Base-by-base conservation (phyloP, 1,140 invertebrate genomes). In the Dendroctonus ponderosae region DNA sequence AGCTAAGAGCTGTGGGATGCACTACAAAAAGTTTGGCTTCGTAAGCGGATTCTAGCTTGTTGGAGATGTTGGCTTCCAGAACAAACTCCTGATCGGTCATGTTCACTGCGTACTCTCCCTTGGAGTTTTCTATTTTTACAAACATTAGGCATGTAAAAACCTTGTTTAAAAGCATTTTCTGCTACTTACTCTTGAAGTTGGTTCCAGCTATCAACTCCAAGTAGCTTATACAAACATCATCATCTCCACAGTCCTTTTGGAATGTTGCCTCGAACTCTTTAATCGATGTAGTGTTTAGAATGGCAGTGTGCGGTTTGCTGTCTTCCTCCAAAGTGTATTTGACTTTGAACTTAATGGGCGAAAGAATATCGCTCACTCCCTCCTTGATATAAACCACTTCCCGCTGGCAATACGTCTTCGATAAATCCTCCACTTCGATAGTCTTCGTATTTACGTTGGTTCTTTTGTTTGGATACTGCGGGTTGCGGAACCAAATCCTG, bases 211-310 rank as follows among this genome's bases (percentile, higher is more conserved):
- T 77, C 0, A 96, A 78, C 61, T 84, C 79, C n/a, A 97, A 78
- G 75, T 95, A 85, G 77, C 93, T 96, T 72, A 93, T 86, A 77
- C 96, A 98, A 26, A 92, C 82, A 73, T 95, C 92, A 76, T 97
- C 93, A 0, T 85, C 80, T 6, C 94, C 95, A 77, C 95, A 98
- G 75, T 97, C 93, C 80, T 96, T 97, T 58, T 94, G 86, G 81
- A 98, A 97, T 26, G 87, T 89, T 3, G 91, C 93, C 73, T 90
- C 84, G 73, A 96, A 96, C 5, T 87, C 81, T 70, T 88, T 87
- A 7, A 87, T 87, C 0, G 93, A 92, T 76, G 91, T 87, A 67
- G 91, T 91, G 79, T 97, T 95, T 9, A 97, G 79, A 57, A 97
- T 94, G 0, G 95, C 94, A 70, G 90, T 91, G 44, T 88, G 82